phyloP scores from a whole-genome alignment of 2,113 vertebrate species.

The Saccopteryx bilineata region DNA sequence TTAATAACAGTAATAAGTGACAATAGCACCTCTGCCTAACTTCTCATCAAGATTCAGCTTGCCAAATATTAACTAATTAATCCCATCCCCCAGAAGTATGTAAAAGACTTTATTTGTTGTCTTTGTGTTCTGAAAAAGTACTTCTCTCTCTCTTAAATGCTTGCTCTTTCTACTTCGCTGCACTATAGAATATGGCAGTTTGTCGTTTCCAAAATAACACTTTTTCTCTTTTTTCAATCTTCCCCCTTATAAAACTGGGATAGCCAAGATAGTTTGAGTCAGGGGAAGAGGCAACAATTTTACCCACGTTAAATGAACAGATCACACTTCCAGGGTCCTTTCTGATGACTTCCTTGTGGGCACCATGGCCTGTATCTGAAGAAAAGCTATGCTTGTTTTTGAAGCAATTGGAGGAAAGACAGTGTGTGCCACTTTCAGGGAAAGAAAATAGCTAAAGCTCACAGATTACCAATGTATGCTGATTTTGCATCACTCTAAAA shows the following conservation, averaged over 20 bases:
- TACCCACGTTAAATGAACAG: constrained; percentile 43
- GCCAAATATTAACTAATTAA: constrained; percentile 61
- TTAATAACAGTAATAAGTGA: constrained; percentile 71
- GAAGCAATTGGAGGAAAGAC: constrained; percentile 37
- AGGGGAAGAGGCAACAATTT: constrained; percentile 41
- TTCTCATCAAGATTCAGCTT: constrained; percentile 48
- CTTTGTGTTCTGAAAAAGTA: constrained; percentile 3
- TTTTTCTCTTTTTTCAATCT: neutral
- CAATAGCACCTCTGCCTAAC: constrained; percentile 45
- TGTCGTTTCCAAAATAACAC: neutral
- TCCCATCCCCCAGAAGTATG: neutral
- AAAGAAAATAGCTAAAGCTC: constrained; percentile 29
- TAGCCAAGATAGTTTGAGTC: neutral
- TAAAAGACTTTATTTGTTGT: constrained; percentile 29
- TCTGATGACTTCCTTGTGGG: constrained; percentile 63
- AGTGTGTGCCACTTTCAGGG: constrained; percentile 8
- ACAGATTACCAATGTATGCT: constrained; percentile 48
- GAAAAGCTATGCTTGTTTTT: constrained; percentile 47
- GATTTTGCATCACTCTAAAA: constrained; percentile 48
- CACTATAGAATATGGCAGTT: neutral
- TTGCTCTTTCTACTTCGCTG: neutral
- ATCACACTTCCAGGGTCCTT: constrained; percentile 56
- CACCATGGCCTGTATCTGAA: constrained; percentile 28
- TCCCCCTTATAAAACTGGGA: neutral
- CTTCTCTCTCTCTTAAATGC: neutral